A percentile compares a stretch with the other conserved stretches of the same genome.
These are phyloP conservation scores for Leptinotarsa peninsularis DNA, from an alignment of 2,888 invertebrate species.

Conservation along the genomic window DNA sequence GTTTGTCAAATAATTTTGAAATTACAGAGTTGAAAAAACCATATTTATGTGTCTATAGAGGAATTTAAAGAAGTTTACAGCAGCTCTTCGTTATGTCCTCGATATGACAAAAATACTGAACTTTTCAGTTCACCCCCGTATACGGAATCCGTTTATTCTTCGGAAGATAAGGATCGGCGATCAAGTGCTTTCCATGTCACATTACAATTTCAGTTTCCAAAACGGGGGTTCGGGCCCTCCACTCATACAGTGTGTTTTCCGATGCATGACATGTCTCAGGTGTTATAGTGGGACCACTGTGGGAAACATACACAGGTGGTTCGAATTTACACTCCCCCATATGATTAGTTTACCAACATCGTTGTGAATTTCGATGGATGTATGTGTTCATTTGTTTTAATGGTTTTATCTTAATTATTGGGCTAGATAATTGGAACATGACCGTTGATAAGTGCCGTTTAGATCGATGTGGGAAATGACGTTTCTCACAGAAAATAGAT, in stretches of 20 bases:
- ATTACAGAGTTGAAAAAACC: no score
- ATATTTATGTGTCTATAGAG: no score
- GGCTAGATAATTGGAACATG: constrained; percentile 36
- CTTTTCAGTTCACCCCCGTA: background rate
- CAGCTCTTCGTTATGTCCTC: no score
- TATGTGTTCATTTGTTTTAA: constrained; percentile 32
- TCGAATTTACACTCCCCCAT: constrained; percentile 38
- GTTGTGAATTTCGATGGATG: constrained; percentile 37
- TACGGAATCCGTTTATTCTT: constrained; percentile 3
- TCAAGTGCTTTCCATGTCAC: constrained; percentile 24
- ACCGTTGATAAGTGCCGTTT: constrained; percentile 32
- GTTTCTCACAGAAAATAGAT: constrained; percentile 4
- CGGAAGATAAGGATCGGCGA: constrained; percentile 16
- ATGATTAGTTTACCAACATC: constrained; percentile 28
- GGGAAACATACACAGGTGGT: constrained; percentile 51
- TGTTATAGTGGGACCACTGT: constrained; percentile 40
- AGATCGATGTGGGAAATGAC: constrained; percentile 33
- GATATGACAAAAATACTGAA: no score
- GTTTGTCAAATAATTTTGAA: no score
- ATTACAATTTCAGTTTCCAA: constrained; percentile 27
- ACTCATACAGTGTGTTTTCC: constrained; percentile 34
- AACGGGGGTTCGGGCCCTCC: constrained; percentile 29
- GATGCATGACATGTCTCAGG: constrained; percentile 41
- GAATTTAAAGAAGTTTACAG: no score
- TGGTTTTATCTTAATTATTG: constrained; percentile 43